A percentile compares a stretch with the other conserved stretches of the same genome.
phyloP scores from a whole-genome alignment of 2,888 invertebrate species.

The Drosophila cognata region DNA sequence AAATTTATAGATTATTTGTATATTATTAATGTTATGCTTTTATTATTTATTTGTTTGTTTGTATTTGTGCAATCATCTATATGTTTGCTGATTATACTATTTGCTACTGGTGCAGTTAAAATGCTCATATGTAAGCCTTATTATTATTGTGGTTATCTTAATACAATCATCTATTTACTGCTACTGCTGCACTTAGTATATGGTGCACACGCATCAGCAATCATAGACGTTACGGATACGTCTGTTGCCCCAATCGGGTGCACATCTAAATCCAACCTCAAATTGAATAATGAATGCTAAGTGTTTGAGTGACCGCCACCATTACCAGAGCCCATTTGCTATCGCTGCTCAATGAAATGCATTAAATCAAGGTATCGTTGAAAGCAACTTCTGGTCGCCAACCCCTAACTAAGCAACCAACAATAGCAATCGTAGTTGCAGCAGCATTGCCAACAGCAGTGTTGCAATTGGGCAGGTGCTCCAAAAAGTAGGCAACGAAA shows the following conservation, averaged over 20 bases:
- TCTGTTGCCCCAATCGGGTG: conserved; percentile 55
- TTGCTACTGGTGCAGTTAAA: not conserved
- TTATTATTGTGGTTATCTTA: not conserved
- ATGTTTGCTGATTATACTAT: not conserved
- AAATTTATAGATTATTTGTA: not conserved
- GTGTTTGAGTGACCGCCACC: conserved; percentile 63
- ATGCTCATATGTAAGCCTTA: not conserved
- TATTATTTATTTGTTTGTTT: not conserved
- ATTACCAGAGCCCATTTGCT: conserved; percentile 51
- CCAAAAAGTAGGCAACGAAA: conserved; percentile 69
- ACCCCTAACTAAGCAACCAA: not conserved
- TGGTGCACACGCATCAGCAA: conserved; percentile 40
- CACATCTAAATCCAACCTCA: conserved; percentile 75
- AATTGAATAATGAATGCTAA: conserved; percentile 78
- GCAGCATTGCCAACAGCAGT: not conserved
- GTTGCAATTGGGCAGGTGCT: conserved; percentile 34
- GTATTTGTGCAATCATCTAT: not conserved
- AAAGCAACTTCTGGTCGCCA: conserved; percentile 59
- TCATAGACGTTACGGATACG: conserved; percentile 21
- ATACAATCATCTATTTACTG: not conserved
- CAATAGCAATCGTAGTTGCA: conserved; percentile 18
- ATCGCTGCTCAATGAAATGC: conserved; percentile 77
- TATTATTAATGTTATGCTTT: not conserved
- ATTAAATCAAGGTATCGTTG: conserved; percentile 78
- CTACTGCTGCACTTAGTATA: not conserved